Base-by-base conservation (phyloP, 1,140 invertebrate species). In the Drosophila bifasciata region DNA sequence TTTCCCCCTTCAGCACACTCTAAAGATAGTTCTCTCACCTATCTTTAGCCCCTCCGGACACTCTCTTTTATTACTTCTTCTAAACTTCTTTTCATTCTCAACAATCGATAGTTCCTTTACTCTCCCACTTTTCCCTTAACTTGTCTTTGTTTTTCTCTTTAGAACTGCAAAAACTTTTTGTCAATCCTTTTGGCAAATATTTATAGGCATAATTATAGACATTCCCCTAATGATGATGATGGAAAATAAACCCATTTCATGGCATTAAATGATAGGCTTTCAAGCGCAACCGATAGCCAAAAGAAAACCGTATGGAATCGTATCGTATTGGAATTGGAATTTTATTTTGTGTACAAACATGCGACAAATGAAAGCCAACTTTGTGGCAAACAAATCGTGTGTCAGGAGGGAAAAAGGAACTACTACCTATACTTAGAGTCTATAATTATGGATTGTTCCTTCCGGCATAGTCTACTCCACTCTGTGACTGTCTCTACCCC, bases 321-420 rank as follows among this genome's bases (percentile, higher is more conserved):
- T n/a, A n/a, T n/a, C n/a, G n/a, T n/a, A n/a, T n/a, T n/a, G n/a
- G 59, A 64, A 73, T 73, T 51, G 52, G 58, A 64, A 39, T 75
- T 44, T 45, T 21, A 3, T 40, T 16, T 69, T 86, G 81, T 86
- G 83, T 86, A 86, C 81, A 86, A 86, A 86, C 81, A 86, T 86
- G 81, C 74, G 81, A 88, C 83, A 81, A 25, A 61, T 68, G 83
- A 81, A 88, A 86, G 63, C 78, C 68, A 88, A 88, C 81, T 81
- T 88, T 86, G 69, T 81, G 78, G 69, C 63, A 73, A 86, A 86
- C 81, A 86, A 85, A 85, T 84, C 79, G 79, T 64, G 72, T 64
- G 72, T 57, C 32, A 36, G 32, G 11, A 36, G 15, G 21, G n/a
- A n/a, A n/a, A n/a, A n/a, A n/a, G n/a, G n/a, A n/a, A n/a, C n/a